Base-by-base conservation (phyloP, 2,888 invertebrate genomes). In the Sipha maydis region DNA sequence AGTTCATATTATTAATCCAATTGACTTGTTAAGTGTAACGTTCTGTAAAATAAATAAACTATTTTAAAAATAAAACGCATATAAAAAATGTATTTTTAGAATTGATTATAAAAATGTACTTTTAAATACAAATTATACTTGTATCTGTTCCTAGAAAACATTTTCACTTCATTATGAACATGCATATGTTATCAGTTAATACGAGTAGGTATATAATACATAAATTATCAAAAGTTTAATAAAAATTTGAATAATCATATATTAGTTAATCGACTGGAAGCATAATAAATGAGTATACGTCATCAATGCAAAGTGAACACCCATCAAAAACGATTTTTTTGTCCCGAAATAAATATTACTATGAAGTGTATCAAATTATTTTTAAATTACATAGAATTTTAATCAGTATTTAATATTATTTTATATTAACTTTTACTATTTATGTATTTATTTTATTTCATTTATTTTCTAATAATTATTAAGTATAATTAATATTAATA, bases 181-280 rank as follows among this genome's bases (percentile, higher is more conserved):
- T 69, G 77, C 54, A 84, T 75, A 75, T 75, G 73, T 56, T 71
- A 83, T 83, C 38, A 41, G 61, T 76, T 41, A 61, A 31, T 67
- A n/a, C n/a, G n/a, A n/a, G n/a, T n/a, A n/a, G n/a, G n/a, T n/a
- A 76, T 28, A 31, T 41, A 67, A 76, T 25, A 69, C 21, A 71
- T 83, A 71, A 77, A 85, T 69, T 78, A 34, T 34, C 4, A 69
- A 78, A 48, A 78, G 77, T 85, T 78, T 76, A 41, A 77, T 67
- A 85, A 69, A 85, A 78, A 77, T 69, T 67, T 31, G 21, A 85
- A 76, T 69, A 67, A 67, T 69, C 7, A 67, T 48, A 48, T 77
- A 77, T 48, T 48, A 77, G 61, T 77, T 69, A 67, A 61, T 31
- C 67, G 3, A 31, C 85, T 67, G 67, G 85, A 85, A 85, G 41